Base-by-base conservation (phyloP, 2,888 invertebrate genomes). In the Empis livida region DNA sequence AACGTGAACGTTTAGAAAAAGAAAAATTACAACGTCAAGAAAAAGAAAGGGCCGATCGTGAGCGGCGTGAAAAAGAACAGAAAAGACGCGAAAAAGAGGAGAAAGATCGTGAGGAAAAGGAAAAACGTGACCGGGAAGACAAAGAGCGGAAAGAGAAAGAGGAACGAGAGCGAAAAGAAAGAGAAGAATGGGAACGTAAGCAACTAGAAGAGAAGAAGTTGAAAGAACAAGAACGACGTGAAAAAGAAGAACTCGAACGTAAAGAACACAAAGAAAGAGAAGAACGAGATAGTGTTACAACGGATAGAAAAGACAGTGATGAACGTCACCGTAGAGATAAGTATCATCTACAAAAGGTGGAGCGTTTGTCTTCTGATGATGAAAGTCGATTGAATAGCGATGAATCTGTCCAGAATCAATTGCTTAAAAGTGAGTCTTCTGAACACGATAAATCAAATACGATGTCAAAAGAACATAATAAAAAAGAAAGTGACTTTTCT, bases 401-500 rank as follows among this genome's bases (percentile, higher is more conserved):
- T 35, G 35, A 35, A n/a, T 32, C 13, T 13, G 11, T 32, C 13
- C 5, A 13, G 32, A 32, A 32, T 4, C 3, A 32, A 13, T n/a
- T n/a, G 35, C 23, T 27, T 8, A 27, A 27, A 27, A 27, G 6
- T 27, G n/a, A 35, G n/a, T 13, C n/a, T 5, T 35, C 35, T 35
- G 35, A 61, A 57, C 55, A 55, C 43, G 68, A 69, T 11, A 70
- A 64, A 56, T 68, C 67, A 42, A 45, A 52, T 44, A 53, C 50
- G 35, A n/a, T n/a, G n/a, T 4, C 13, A 2, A n/a, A 35, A 35
- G 35, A 35, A 3, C 35, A 35, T 35, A n/a, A n/a, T n/a, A n/a
- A 5, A 13, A 35, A 35, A 13, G n/a, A 35, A n/a, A 35, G 2
- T 13, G 35, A 35, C 10, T n/a, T 35, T 13, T 5, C 13, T 35